phyloP scores from a whole-genome alignment of 2,888 invertebrate genomes.

The Platynereis dumerilii region DNA sequence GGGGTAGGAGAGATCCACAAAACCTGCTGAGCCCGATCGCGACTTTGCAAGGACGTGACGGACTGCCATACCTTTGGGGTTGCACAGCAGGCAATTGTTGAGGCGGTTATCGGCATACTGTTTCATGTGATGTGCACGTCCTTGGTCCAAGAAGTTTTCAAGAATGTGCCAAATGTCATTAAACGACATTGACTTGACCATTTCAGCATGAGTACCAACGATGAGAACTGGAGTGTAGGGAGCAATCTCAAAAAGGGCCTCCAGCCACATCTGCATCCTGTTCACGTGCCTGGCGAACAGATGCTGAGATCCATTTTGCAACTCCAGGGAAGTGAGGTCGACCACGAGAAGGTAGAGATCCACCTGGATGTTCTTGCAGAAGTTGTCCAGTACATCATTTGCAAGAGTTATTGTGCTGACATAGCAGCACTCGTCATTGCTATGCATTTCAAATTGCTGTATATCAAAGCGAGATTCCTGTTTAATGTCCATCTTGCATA shows the following conservation, averaged over 20 bases:
- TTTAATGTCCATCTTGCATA: constrained; percentile 34
- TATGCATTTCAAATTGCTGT: constrained; percentile 41
- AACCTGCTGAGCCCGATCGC: constrained; percentile 38
- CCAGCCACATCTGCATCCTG: constrained; percentile 43
- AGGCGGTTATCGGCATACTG: constrained; percentile 36
- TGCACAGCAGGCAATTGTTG: constrained; percentile 39
- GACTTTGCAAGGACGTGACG: constrained; percentile 39
- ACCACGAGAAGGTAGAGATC: constrained; percentile 40
- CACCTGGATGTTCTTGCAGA: constrained; percentile 36
- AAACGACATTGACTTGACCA: constrained; percentile 41
- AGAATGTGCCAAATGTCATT: constrained; percentile 41
- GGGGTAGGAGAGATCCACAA: constrained; percentile 41
- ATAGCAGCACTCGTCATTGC: constrained; percentile 34
- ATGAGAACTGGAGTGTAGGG: constrained; percentile 42
- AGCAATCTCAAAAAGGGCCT: constrained; percentile 41
- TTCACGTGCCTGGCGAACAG: constrained; percentile 42
- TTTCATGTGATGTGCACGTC: constrained; percentile 37
- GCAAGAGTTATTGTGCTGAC: constrained; percentile 40
- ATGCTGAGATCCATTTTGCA: constrained; percentile 43
- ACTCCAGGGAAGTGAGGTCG: constrained; percentile 41
- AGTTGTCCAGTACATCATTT: constrained; percentile 40
- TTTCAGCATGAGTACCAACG: constrained; percentile 43
- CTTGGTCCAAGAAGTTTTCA: constrained; percentile 39
- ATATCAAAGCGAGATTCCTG: constrained; percentile 36
- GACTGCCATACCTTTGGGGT: constrained; percentile 35